A percentile compares a stretch with the other conserved stretches of the same genome.
phyloP scores from a whole-genome alignment of 2,888 invertebrate genomes.

The Torymus texanus region DNA sequence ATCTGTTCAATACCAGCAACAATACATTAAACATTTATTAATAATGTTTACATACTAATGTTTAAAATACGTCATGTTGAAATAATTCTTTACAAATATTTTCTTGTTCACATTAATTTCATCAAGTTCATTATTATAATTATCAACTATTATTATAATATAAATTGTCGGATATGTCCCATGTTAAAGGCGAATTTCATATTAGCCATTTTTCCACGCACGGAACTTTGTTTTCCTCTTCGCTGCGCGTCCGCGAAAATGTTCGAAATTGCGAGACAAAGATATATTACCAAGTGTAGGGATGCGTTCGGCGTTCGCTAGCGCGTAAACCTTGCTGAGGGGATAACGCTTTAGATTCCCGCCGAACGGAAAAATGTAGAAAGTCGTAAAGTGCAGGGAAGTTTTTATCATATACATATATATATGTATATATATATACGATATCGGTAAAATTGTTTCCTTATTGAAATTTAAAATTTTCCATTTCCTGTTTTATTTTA shows the following conservation, averaged over 20 bases:
- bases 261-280: constrained; percentile 27
- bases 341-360: constrained; percentile 31
- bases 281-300: constrained; percentile 21
- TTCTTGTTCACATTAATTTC: too few species aligned
- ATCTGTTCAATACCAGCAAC: too few species aligned
- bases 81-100: too few species aligned
- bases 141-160: too few species aligned
- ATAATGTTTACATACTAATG: too few species aligned
- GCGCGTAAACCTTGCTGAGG: constrained; percentile 9
- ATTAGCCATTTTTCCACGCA: too few species aligned
- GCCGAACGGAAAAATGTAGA: constrained; percentile 34
- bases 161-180: too few species aligned
- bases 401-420: constrained; percentile 34
- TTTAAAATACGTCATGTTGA: too few species aligned
- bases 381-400: constrained; percentile 39
- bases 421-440: constrained; percentile 10
- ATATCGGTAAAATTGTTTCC: constrained; percentile 32
- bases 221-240: not conserved
- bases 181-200: too few species aligned
- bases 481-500: constrained; percentile 22
- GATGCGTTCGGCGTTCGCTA: constrained; percentile 19
- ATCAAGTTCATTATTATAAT: too few species aligned
- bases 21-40: too few species aligned
- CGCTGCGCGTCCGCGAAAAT: constrained; percentile 5
- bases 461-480: constrained; percentile 51